Evolutionary conservation across 2,888 invertebrate species (phyloP).

Genomic region (Cephus runcator): DNA sequence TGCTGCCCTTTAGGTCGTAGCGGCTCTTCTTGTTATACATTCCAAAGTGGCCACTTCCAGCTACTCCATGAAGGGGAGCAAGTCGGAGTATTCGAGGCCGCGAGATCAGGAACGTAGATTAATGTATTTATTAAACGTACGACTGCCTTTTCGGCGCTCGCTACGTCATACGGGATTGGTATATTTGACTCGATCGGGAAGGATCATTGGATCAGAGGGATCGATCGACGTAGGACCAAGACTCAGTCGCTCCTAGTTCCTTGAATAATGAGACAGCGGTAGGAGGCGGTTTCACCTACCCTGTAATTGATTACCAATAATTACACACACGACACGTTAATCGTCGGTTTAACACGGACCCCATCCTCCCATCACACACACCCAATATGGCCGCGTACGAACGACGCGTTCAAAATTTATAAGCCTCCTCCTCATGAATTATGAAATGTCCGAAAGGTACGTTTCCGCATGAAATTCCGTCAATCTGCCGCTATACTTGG

Average conservation of each 20-base stretch:
- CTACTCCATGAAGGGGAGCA: neutral
- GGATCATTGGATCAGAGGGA: conserved; percentile 2
- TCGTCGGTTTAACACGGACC: conserved; percentile 16
- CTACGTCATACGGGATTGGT: neutral
- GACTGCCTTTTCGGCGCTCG: conserved; percentile 18
- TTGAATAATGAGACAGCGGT: conserved; percentile 20
- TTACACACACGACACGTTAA: conserved; percentile 18
- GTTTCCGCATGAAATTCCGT: neutral
- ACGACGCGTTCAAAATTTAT: conserved; percentile 12
- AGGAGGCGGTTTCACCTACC: conserved; percentile 13
- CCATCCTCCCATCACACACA: conserved; percentile 2
- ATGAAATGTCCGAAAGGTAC: neutral
- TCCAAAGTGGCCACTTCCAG: conserved; percentile 4
- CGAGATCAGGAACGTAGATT: conserved; percentile 37
- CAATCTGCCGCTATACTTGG: neutral
- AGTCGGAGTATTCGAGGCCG: conserved; percentile 3
- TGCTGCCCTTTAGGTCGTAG: neutral
- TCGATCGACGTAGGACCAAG: conserved; percentile 7
- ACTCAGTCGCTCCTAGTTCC: conserved; percentile 8
- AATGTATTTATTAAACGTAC: conserved; percentile 41
- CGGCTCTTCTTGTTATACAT: conserved; percentile 8
- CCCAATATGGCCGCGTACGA: conserved; percentile 8
- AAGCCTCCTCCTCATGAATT: neutral
- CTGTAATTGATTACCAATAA: conserved; percentile 21
- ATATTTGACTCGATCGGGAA: neutral